These are phyloP conservation scores for Tenodera sinensis DNA, from an alignment of 2,888 invertebrate species.

Conservation along the genomic window DNA sequence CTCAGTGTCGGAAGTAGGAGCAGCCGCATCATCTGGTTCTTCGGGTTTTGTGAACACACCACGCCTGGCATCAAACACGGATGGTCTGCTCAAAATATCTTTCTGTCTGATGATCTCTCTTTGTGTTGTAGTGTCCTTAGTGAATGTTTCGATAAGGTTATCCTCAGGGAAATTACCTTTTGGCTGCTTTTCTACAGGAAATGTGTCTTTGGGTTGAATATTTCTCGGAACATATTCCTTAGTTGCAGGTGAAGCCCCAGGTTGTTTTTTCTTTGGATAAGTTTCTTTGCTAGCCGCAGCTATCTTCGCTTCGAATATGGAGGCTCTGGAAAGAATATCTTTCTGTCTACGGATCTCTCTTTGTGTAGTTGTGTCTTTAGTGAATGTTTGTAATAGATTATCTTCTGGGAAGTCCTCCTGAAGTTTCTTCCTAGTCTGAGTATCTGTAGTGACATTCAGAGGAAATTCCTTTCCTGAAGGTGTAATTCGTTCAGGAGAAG, in stretches of 20 bases:
- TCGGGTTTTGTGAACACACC: not conserved
- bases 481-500: not conserved
- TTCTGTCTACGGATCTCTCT: conserved; percentile 33
- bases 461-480: not conserved
- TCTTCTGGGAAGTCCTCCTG: not conserved
- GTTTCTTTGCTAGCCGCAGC: not conserved
- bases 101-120: conserved; percentile 34
- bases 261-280: not conserved
- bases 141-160: not conserved
- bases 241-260: not conserved
- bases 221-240: not conserved
- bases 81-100: conserved; percentile 52
- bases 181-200: not conserved
- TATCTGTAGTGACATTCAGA: not conserved
- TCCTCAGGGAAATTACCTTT: conserved; percentile 15
- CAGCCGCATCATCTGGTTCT: conserved; percentile 28
- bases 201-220: not conserved
- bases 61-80: conserved; percentile 46
- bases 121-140: not conserved
- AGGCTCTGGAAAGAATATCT: conserved; percentile 53
- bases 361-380: not conserved
- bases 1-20: conserved; percentile 7
- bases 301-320: conserved; percentile 45
- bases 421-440: not conserved
- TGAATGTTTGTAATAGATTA: not conserved